A percentile compares a stretch with the other conserved stretches of the same genome.
These are phyloP conservation scores for Erebia palarica DNA, from an alignment of 2,888 invertebrate species.

Conservation along the genomic window DNA sequence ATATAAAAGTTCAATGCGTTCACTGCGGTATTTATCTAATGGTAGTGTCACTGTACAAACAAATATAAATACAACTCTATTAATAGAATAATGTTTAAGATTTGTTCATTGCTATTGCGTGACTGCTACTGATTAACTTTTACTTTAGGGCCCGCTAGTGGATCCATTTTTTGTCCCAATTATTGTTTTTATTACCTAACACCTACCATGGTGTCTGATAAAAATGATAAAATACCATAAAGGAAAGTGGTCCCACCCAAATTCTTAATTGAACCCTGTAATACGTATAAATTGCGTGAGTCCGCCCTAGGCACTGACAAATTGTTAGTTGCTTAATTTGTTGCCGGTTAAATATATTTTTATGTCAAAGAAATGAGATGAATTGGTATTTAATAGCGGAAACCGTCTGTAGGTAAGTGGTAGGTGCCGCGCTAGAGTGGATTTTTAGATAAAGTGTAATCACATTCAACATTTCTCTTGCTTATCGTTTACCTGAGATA, in stretches of 20 bases:
- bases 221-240: constrained; percentile 44
- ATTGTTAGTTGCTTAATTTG: constrained; percentile 49
- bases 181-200: constrained; percentile 26
- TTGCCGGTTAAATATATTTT: constrained; percentile 17
- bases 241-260: constrained; percentile 48
- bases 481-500: constrained; percentile 22
- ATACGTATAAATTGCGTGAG: constrained; percentile 53
- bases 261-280: constrained; percentile 48
- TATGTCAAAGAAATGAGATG: constrained; percentile 17
- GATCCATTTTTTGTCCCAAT: constrained; percentile 26
- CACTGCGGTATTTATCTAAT: background rate
- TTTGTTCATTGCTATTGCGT: constrained; percentile 30
- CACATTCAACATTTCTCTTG: constrained; percentile 24
- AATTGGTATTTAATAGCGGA: constrained; percentile 24
- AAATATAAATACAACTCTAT: constrained; percentile 27
- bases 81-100: constrained; percentile 29
- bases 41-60: constrained; percentile 4
- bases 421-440: constrained; percentile 13
- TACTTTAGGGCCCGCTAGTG: constrained; percentile 17
- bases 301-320: constrained; percentile 49
- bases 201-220: constrained; percentile 40
- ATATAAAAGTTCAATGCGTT: background rate
- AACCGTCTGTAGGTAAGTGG: constrained; percentile 18
- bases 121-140: constrained; percentile 29
- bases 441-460: constrained; percentile 21